phyloP scores from a whole-genome alignment of 2,797 vertebrate species.

The Malurus leucopterus region DNA sequence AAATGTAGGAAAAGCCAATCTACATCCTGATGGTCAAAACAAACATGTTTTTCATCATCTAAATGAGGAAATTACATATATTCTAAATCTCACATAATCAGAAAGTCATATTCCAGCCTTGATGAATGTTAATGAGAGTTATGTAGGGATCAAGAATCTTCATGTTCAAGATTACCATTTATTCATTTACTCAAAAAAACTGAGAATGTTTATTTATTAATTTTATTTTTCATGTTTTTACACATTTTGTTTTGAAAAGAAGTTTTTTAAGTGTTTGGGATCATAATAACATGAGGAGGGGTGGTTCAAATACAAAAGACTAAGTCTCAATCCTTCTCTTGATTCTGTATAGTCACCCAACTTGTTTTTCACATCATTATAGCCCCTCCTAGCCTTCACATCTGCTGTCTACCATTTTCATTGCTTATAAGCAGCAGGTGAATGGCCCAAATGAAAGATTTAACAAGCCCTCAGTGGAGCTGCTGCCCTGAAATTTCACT shows the following conservation, averaged over 20 bases:
- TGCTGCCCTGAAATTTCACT: slow-evolving; percentile 50
- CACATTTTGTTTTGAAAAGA: neutral
- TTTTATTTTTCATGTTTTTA: neutral
- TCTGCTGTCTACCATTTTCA: slow-evolving; percentile 64
- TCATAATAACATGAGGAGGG: neutral
- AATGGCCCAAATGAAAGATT: slow-evolving; percentile 66
- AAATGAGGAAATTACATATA: neutral
- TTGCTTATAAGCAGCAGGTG: slow-evolving; percentile 66
- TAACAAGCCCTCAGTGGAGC: slow-evolving; percentile 60
- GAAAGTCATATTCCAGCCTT: slow-evolving; percentile 13
- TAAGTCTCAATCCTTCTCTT: neutral
- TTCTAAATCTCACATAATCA: slow-evolving; percentile 18
- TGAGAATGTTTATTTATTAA: neutral
- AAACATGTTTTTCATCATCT: neutral
- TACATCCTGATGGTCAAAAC: slow-evolving; percentile 1
- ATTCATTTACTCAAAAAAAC: neutral
- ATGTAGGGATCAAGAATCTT: neutral
- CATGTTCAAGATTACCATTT: neutral
- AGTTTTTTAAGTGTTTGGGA: neutral
- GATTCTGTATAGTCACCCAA: slow-evolving; percentile 17
- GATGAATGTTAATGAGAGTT: slow-evolving; percentile 21
- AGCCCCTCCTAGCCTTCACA: slow-evolving; percentile 66
- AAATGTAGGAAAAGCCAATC: slow-evolving; percentile 21
- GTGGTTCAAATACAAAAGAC: neutral
- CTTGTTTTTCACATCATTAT: slow-evolving; percentile 59